Conservation (phyloP, 2,113 vertebrate species). For the Centrocercus urophasianus region DNA sequence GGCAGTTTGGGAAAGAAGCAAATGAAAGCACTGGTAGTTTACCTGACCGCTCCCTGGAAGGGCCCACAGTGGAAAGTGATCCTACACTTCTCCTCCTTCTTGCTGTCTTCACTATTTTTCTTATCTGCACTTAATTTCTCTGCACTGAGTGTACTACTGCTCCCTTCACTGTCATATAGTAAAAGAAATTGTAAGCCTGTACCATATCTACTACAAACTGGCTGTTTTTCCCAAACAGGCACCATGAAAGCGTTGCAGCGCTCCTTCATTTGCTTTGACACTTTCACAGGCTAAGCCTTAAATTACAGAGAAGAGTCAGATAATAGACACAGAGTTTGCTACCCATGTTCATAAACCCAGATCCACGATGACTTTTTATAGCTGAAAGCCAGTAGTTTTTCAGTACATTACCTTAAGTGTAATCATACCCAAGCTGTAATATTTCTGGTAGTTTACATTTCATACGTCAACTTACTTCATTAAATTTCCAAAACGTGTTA, state of each 20-base stretch:
- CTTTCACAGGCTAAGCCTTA: neutral
- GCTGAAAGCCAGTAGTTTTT: neutral
- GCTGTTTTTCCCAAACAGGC: neutral
- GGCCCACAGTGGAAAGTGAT: constrained; percentile 81
- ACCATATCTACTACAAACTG: neutral
- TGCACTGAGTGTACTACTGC: constrained; percentile 78
- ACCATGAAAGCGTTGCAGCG: neutral
- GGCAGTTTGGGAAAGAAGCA: neutral
- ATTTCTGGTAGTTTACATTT: neutral
- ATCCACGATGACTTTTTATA: neutral
- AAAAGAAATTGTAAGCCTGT: constrained; percentile 47
- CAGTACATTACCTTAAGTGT: neutral
- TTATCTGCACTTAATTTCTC: constrained; percentile 83
- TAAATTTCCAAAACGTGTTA: neutral
- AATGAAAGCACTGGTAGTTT: constrained; percentile 43
- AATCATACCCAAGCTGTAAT: neutral
- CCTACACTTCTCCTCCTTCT: constrained; percentile 81
- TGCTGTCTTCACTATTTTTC: constrained; percentile 79
- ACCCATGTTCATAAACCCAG: neutral
- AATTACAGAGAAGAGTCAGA: neutral
- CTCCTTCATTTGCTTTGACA: neutral
- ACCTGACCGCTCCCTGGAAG: constrained; percentile 80
- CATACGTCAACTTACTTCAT: neutral
- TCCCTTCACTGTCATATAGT: constrained; percentile 79
- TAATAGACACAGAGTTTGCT: neutral